Base-by-base conservation (phyloP, 37 sponge, comb jelly and placozoan genomes). In the Tethya wilhelma region DNA sequence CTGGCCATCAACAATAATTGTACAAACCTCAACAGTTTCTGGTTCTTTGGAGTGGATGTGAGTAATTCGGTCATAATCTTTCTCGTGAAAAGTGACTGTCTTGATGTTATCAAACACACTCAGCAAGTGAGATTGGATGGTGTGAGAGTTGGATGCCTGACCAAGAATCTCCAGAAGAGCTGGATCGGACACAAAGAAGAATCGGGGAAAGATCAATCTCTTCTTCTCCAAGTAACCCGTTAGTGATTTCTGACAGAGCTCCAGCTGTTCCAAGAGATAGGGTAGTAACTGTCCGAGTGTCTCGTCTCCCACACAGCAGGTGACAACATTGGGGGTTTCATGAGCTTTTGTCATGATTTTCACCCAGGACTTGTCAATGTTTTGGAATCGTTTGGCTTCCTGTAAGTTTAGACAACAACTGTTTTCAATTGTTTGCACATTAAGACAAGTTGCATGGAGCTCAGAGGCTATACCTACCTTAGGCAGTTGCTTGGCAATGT, bases 131-230 rank as follows among this genome's bases (percentile, higher is more conserved):
- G 97, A 90, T 46, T 96, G 97, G 23, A 98, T 98, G 45, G 99
- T 98, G 89, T 98, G 99, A 1, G 96, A 93, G 83, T 98, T 93
- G 19, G 91, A 89, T 14, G 99, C 99, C 69, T 98, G 99, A 29
- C 99, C 99, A 56, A 98, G 86, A 46, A 98, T 98, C 71, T 98
- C 99, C 76, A 98, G 84, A 33, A 98, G 89, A 4, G 95, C 96
- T 23, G 99, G 92, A 62, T 98, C 99, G 31, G 99, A 98, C 38
- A 98, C 99, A 83, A 98, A 98, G 95, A 98, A 98, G 95, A 98
- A 98, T 22, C 96, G 71, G 20, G 99, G 99, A 72, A 98, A 98
- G 64, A 98, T 67, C 63, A 98, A 90, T 33, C 99, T 71, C 76
- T 98, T 98, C 90, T 98, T 98, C 83, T 98, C 99, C 60, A 98